A percentile compares a stretch with the other conserved stretches of the same genome.
Conservation (phyloP, 64 coral and sea anemone genomes). For the Pachyseris speciosa region DNA sequence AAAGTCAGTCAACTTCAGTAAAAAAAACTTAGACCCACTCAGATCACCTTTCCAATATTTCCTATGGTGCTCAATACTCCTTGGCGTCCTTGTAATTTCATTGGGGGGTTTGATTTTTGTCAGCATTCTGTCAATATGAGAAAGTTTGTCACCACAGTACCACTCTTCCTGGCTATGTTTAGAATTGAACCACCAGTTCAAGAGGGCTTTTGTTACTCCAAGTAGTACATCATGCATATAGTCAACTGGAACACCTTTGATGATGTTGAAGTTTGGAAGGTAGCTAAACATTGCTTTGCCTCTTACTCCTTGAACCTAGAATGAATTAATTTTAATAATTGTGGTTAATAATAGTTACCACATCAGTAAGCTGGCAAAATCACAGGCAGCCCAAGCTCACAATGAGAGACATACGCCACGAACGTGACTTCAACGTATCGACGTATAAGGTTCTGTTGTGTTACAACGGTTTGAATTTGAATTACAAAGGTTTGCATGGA, state of each 20-base stretch:
- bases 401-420: too few relatives aligned
- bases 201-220: conserved; percentile 39
- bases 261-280: conserved; percentile 54
- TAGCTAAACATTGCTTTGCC: conserved; percentile 27
- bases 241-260: conserved; percentile 46
- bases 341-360: too few relatives aligned
- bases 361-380: too few relatives aligned
- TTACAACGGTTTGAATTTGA: too few relatives aligned
- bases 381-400: too few relatives aligned
- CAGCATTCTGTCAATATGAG: conserved; percentile 38
- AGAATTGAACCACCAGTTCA: conserved; percentile 50
- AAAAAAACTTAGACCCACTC: background rate
- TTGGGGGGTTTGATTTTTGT: conserved; percentile 40
- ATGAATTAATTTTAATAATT: too few relatives aligned
- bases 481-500: too few relatives aligned
- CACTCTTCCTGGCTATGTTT: conserved; percentile 40
- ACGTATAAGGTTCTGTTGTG: too few relatives aligned
- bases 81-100: conserved; percentile 48
- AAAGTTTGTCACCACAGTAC: conserved; percentile 41
- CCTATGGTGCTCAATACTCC: conserved; percentile 60
- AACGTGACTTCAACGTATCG: too few relatives aligned
- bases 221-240: conserved; percentile 62
- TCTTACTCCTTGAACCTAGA: conserved; percentile 52
- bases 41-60: conserved; percentile 79
- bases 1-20: too few relatives aligned